These are phyloP conservation scores for Homarus gammarus DNA, from an alignment of 2,888 invertebrate species.

Conservation along the genomic window DNA sequence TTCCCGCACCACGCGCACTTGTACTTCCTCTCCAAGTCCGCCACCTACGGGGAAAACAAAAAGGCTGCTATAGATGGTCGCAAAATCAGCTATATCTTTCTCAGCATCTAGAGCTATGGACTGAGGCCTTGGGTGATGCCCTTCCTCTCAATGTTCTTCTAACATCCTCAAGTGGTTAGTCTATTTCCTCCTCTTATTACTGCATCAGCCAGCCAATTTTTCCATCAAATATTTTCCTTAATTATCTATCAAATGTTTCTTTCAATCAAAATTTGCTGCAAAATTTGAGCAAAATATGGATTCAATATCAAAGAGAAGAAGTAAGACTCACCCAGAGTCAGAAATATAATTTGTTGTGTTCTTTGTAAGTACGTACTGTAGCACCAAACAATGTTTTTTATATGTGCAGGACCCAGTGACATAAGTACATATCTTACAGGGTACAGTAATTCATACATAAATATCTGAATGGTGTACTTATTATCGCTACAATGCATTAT, in stretches of 20 bases:
- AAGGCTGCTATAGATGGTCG: constrained; percentile 70
- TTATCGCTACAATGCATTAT: too few species aligned
- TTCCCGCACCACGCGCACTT: constrained; percentile 75
- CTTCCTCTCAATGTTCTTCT: constrained; percentile 30
- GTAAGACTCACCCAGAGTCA: too few species aligned
- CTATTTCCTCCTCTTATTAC: constrained; percentile 9
- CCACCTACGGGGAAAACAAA: constrained; percentile 74
- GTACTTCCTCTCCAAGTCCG: constrained; percentile 75
- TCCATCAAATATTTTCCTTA: background rate
- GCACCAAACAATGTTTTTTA: too few species aligned
- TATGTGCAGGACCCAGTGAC: too few species aligned
- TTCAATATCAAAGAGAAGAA: background rate
- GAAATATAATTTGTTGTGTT: too few species aligned
- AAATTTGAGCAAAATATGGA: constrained; percentile 4
- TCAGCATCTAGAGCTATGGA: constrained; percentile 61
- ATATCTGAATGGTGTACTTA: too few species aligned
- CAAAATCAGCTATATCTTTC: constrained; percentile 60
- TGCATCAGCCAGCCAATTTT: constrained; percentile 7
- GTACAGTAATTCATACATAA: too few species aligned
- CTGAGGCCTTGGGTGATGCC: constrained; percentile 5
- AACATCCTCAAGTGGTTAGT: constrained; percentile 40
- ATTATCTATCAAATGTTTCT: background rate
- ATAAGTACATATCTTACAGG: too few species aligned
- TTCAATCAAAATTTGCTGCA: background rate
- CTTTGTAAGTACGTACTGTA: too few species aligned